Percentiles rank a stretch among this genome's conserved stretches.
Conservation (phyloP, 2,888 invertebrate genomes). For the Napeogenes sylphis region DNA sequence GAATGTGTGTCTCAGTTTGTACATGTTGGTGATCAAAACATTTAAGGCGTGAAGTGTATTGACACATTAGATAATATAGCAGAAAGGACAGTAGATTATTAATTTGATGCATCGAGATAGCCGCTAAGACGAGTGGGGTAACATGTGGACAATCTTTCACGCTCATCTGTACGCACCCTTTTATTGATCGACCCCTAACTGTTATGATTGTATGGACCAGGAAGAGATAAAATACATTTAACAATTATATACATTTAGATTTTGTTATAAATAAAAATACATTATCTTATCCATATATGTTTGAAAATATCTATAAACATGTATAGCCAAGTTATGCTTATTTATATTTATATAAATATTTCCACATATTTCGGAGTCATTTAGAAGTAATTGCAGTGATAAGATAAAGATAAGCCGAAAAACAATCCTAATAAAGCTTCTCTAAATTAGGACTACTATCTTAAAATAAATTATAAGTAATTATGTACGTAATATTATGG, state of each 20-base stretch:
- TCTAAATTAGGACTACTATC: too few species aligned
- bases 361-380: too few species aligned
- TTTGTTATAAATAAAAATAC: background rate
- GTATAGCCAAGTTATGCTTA: too few species aligned
- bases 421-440: too few species aligned
- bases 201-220: slow-evolving; percentile 47
- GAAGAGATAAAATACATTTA: slow-evolving; percentile 5
- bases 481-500: slow-evolving; percentile 10
- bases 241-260: background rate
- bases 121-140: slow-evolving; percentile 46
- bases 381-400: too few species aligned
- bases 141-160: slow-evolving; percentile 79
- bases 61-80: slow-evolving; percentile 61
- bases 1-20: background rate
- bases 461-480: background rate
- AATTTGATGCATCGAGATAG: slow-evolving; percentile 69
- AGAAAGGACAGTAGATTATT: slow-evolving; percentile 63
- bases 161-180: slow-evolving; percentile 77
- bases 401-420: too few species aligned
- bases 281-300: too few species aligned
- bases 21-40: slow-evolving; percentile 12
- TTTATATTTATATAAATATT: too few species aligned
- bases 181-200: slow-evolving; percentile 59
- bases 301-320: too few species aligned
- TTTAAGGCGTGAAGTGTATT: slow-evolving; percentile 40